These are phyloP conservation scores for Cichlasoma orientale DNA, from an alignment of 2,797 vertebrate genomes.

Conservation along the genomic window DNA sequence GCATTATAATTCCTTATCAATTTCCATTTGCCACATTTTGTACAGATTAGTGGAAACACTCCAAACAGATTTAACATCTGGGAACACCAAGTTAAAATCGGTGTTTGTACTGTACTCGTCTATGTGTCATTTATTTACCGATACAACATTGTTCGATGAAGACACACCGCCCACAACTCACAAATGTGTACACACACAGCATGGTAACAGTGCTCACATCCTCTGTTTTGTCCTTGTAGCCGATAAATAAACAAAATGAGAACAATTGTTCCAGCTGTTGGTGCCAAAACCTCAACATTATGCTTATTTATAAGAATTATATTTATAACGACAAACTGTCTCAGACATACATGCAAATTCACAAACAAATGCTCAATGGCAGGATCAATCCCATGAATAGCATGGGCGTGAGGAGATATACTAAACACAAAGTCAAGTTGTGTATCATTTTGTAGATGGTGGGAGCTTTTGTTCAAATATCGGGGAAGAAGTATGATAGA, in stretches of 20 bases:
- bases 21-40: not conserved
- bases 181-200: not conserved
- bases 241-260: constrained; percentile 30
- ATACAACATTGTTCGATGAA: not conserved
- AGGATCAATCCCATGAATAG: not conserved
- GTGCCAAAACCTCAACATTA: constrained; percentile 4
- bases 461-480: not conserved
- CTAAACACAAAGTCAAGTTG: not conserved
- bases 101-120: not conserved
- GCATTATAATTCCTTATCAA: not conserved
- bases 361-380: not conserved
- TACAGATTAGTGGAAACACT: not conserved
- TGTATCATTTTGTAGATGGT: not conserved
- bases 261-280: constrained; percentile 2
- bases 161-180: not conserved
- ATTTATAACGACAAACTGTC: not conserved
- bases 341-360: not conserved
- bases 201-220: not conserved
- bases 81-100: not conserved
- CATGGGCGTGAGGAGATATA: not conserved
- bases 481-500: not conserved
- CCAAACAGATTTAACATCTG: not conserved
- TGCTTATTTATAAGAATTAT: not conserved
- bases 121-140: not conserved
- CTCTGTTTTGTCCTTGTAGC: constrained; percentile 2